Evolutionary conservation across 2,888 invertebrate species (phyloP).

Genomic region (Disparrhopalites patrizii): DNA sequence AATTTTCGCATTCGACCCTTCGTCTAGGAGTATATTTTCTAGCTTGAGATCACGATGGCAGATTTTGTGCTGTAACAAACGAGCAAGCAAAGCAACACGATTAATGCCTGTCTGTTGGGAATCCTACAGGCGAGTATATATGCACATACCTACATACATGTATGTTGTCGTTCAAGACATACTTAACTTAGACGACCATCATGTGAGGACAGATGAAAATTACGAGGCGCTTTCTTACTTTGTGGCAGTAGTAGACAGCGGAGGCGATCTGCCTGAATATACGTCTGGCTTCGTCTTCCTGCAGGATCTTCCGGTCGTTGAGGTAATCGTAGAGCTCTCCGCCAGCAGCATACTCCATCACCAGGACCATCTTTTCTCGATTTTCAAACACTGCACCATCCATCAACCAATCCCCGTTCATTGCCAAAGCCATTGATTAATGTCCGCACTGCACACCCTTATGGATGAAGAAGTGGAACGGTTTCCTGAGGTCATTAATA

Average conservation of each 20-base stretch:
- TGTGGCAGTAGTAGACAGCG: conserved; percentile 96
- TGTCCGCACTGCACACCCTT: no score
- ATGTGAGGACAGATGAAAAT: background rate
- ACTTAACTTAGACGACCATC: background rate
- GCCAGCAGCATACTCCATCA: conserved; percentile 98
- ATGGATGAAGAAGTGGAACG: no score
- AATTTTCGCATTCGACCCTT: conserved; percentile 93
- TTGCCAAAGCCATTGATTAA: no score
- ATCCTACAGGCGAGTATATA: no score
- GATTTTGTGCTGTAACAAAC: conserved; percentile 70
- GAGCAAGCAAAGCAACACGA: no score
- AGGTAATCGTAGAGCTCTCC: conserved; percentile 98
- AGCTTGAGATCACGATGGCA: conserved; percentile 94
- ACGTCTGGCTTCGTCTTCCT: conserved; percentile 86
- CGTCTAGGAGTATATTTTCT: conserved; percentile 90
- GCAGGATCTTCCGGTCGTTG: conserved; percentile 82
- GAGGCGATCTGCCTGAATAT: conserved; percentile 96
- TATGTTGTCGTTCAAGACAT: background rate
- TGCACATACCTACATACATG: no score
- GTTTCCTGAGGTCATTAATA: no score
- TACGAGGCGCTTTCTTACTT: conserved; percentile 53
- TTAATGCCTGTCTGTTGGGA: no score
- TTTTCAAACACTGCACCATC: conserved; percentile 97
- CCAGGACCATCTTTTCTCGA: conserved; percentile 97
- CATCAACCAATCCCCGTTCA: no score